phyloP scores from a whole-genome alignment of 2,888 invertebrate genomes.

The Ochropacha duplaris region DNA sequence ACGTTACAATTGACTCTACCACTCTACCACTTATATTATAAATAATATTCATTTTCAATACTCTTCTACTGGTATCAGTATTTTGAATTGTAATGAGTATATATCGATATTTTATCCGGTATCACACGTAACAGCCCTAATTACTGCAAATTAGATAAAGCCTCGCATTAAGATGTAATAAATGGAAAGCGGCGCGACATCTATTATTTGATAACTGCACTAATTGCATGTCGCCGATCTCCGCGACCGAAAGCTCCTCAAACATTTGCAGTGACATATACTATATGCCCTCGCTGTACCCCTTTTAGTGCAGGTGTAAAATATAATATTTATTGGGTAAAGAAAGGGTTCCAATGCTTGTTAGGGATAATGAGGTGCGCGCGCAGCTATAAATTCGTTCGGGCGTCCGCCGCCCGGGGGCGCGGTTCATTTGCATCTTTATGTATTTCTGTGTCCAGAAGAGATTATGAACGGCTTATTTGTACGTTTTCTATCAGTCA shows the following conservation, averaged over 20 bases:
- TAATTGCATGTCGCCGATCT: neutral
- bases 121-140: neutral
- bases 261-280: conserved; percentile 23
- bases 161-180: neutral
- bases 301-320: conserved; percentile 75
- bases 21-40: no score
- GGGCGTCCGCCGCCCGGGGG: conserved; percentile 68
- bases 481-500: conserved; percentile 41
- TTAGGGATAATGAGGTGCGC: conserved; percentile 80
- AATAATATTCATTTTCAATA: no score
- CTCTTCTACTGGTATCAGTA: no score
- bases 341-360: conserved; percentile 77
- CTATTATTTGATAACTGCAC: neutral
- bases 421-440: conserved; percentile 75
- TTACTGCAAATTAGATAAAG: neutral
- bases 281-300: conserved; percentile 20
- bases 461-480: conserved; percentile 33
- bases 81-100: no score
- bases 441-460: conserved; percentile 56
- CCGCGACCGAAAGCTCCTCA: conserved; percentile 4
- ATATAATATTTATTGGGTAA: conserved; percentile 79
- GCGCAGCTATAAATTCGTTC: conserved; percentile 74
- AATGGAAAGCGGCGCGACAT: neutral
- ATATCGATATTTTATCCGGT: neutral
- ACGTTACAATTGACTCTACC: no score